phyloP scores from a whole-genome alignment of 2,888 invertebrate genomes.

The Pharmacophagus antenor region DNA sequence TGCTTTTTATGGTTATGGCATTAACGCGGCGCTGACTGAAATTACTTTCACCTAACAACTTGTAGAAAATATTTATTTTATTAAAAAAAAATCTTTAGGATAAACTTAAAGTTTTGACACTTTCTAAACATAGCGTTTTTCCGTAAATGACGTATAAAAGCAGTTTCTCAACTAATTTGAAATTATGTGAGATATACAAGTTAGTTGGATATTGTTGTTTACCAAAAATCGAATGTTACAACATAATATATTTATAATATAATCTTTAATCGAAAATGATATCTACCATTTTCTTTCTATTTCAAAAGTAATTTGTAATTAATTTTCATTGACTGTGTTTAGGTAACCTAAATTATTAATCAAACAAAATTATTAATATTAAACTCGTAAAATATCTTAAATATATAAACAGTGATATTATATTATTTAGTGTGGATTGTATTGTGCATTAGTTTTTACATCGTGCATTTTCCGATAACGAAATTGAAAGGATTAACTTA shows the following conservation, averaged over 20 bases:
- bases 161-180: too few relatives aligned
- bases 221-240: too few relatives aligned
- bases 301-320: too few relatives aligned
- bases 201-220: too few relatives aligned
- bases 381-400: background rate
- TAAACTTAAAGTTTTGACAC: constrained; percentile 2
- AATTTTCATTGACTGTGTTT: too few relatives aligned
- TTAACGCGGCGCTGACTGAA: background rate
- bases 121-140: background rate
- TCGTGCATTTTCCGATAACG: constrained; percentile 16
- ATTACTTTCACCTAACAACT: constrained; percentile 1
- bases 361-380: too few relatives aligned
- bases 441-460: background rate
- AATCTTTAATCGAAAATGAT: too few relatives aligned
- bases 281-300: too few relatives aligned
- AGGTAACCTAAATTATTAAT: too few relatives aligned
- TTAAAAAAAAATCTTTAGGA: background rate
- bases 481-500: constrained; percentile 9
- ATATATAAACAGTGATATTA: too few relatives aligned
- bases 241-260: too few relatives aligned
- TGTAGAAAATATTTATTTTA: constrained; percentile 1
- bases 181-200: too few relatives aligned
- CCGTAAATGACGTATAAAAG: background rate
- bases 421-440: background rate
- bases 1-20: constrained; percentile 2